Base-by-base conservation (phyloP, 2,113 vertebrate genomes). In the Malurus elegans region DNA sequence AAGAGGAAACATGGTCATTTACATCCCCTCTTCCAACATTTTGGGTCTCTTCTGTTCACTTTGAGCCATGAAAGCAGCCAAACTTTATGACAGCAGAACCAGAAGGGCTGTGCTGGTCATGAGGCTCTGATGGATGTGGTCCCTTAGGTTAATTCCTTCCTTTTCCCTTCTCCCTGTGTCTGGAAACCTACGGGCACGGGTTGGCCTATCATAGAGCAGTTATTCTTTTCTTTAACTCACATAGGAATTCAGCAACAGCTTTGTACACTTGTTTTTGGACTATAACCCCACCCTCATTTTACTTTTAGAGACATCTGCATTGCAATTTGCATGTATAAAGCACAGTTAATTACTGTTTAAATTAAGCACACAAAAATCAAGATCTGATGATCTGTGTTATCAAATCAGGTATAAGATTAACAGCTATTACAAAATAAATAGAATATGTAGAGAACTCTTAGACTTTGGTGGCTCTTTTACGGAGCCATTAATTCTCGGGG, bases 361-460 rank as follows among this genome's bases (percentile, higher is more conserved):
- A 97, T 95, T 88, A 94, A 83, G 79, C 79, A 90, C 42, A 86
- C 42, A 71, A 86, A 95, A 97, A 95, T 94, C 79, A 94, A 80
- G 74, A 83, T 72, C 29, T 61, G 85, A 95, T 93, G 53, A 94
- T 89, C 70, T 82, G 29, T 87, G 79, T 93, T 91, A 91, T 83
- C 84, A 87, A 95, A 95, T 92, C 71, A 79, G 58, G 34, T 76
- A 26, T 87, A 82, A 90, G 78, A 91, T 73, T 96, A 93, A 88
- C 72, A 91, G 72, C 51, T 90, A 70, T 80, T 88, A 91, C 47
- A 92, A 94, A 87, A 95, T 88, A 94, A 95, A 91, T 90, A 89
- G 67, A 73, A 93, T 83, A 86, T 58, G 15, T 79, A 86, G 93
- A 79, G 86, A 94, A 91, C 66, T 87, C 86, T 65, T 90, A 87